Evolutionary conservation across 2,113 vertebrate genomes (phyloP).

Genomic region (Synchiropus splendidus): DNA sequence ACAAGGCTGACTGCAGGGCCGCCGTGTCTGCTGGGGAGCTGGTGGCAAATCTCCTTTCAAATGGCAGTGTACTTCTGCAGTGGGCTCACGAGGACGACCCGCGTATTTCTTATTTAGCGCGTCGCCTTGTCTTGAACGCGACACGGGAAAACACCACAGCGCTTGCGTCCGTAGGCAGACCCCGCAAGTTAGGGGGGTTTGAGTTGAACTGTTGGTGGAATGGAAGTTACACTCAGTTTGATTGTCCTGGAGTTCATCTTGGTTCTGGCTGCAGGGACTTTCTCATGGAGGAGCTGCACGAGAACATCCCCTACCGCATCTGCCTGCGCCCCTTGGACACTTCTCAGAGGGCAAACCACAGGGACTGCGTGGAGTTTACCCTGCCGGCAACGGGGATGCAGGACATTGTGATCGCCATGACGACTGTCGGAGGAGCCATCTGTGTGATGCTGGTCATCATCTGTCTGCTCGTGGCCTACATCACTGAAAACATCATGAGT

Average conservation of each 20-base stretch:
- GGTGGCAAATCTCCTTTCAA: constrained; percentile 79
- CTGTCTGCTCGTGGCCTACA: constrained; percentile 92
- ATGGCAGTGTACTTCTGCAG: constrained; percentile 87
- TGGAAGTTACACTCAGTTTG: constrained; percentile 87
- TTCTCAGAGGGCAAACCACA: constrained; percentile 17
- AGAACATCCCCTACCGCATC: constrained; percentile 84
- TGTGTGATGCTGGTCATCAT: constrained; percentile 98
- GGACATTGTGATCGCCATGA: constrained; percentile 96
- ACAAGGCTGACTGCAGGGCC: constrained; percentile 60
- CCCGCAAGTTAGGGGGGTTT: constrained; percentile 67
- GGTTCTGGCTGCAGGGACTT: constrained; percentile 82
- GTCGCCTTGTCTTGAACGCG: constrained; percentile 6
- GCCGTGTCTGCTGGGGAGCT: constrained; percentile 66
- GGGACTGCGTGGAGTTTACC: constrained; percentile 84
- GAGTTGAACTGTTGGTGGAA: constrained; percentile 90
- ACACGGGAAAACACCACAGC: constrained; percentile 6
- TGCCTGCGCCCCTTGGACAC: constrained; percentile 72
- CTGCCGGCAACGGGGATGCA: constrained; percentile 82
- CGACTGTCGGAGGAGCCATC: constrained; percentile 92
- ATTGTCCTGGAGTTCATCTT: constrained; percentile 81
- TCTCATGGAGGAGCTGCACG: constrained; percentile 80
- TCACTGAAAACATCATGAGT: constrained; percentile 91
- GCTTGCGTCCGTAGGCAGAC: constrained; percentile 9
- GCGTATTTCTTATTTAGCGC: background rate
- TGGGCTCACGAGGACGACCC: constrained; percentile 57